Evolutionary conservation across 2,797 vertebrate genomes (phyloP).

Genomic region (Tympanoctomys barrerae): DNA sequence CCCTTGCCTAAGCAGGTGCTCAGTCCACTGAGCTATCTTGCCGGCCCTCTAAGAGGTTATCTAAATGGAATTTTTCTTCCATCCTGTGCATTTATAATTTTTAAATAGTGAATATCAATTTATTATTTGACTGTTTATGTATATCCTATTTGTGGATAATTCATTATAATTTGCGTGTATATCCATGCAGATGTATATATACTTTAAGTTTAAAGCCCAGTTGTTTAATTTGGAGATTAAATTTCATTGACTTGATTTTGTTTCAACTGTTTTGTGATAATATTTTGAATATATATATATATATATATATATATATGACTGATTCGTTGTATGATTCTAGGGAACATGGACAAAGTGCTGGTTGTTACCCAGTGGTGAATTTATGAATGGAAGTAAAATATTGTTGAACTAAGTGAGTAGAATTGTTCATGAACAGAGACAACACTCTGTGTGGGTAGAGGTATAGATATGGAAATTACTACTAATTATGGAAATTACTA

Average conservation of each 20-base stretch:
- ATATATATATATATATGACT: no score
- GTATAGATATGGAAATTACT: no score
- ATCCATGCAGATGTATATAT: neutral
- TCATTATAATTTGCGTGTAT: neutral
- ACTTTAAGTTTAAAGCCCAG: neutral
- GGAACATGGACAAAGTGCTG: neutral
- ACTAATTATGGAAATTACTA: no score
- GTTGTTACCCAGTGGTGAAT: neutral
- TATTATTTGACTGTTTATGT: neutral
- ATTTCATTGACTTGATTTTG: neutral
- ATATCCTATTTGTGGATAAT: neutral
- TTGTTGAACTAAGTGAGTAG: neutral
- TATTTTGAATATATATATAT: no score
- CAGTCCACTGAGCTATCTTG: no score
- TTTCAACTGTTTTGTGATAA: neutral
- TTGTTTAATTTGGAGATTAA: neutral
- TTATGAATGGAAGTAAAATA: neutral
- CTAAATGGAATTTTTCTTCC: neutral
- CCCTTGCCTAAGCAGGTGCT: no score
- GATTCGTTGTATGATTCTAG: neutral
- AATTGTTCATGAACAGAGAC: neutral
- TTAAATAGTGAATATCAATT: conserved; percentile 7
- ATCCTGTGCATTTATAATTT: neutral
- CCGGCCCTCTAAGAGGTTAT: neutral
- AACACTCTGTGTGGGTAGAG: neutral